Percentiles rank a stretch among this genome's conserved stretches.
phyloP scores from a whole-genome alignment of 2,797 vertebrate genomes.

The Chloroceryle inda region DNA sequence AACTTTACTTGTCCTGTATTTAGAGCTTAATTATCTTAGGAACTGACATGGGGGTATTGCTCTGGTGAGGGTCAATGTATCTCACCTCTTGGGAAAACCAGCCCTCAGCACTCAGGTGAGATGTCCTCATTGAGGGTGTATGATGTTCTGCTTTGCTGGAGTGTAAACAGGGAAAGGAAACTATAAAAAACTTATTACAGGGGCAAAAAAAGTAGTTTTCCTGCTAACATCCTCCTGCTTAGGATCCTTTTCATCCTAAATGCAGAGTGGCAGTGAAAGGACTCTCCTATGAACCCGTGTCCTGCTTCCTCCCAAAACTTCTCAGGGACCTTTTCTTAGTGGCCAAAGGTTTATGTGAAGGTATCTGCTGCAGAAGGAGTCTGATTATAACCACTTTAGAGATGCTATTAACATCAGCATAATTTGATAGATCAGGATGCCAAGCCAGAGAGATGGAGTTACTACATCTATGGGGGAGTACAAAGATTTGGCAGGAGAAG shows the following conservation, averaged over 20 bases:
- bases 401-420: background rate
- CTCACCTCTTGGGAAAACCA: background rate
- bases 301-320: background rate
- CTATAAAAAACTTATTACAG: background rate
- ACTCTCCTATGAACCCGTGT: background rate
- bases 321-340: background rate
- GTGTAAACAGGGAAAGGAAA: background rate
- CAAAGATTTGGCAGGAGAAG: background rate
- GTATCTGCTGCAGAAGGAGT: background rate
- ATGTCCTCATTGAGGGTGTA: background rate
- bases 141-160: background rate
- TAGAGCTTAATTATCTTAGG: background rate
- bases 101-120: background rate
- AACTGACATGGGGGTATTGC: rapidly evolving
- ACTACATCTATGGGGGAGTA: background rate
- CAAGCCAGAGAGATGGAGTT: background rate
- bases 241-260: background rate
- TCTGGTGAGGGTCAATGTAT: background rate
- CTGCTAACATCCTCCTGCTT: background rate
- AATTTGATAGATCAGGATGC: background rate
- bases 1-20: background rate
- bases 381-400: background rate
- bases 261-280: background rate
- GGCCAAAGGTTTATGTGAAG: background rate
- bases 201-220: background rate